Base-by-base conservation (phyloP, 1,140 invertebrate species). In the Bradysia coprophila region DNA sequence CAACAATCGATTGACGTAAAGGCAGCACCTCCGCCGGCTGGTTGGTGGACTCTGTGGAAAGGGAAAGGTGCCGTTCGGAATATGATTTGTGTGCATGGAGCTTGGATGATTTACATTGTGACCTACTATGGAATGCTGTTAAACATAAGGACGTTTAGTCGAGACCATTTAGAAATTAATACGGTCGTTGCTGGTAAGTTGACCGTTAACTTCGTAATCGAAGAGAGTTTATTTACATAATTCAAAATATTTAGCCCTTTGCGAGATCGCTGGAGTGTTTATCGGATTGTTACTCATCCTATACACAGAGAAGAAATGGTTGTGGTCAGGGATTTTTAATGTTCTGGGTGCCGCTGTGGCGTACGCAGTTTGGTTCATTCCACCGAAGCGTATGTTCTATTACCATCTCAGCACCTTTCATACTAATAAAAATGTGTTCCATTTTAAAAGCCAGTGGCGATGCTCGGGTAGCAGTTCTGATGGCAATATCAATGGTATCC, bases 71-170 rank as follows among this genome's bases (percentile, higher is more conserved):
- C 54, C 2, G 52, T 48, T 11, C 56, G 53, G 31, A 50, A 63
- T 45, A 39, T 39, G 38, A 31, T 63, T 13, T 51, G 56, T 0
- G 51, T 59, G 3, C 51, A 59, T 38, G 42, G 58, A 31, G 52
- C 57, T 1, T 49, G 55, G 48, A 52, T 58, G n/a, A 51, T 60
- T 16, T 62, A 56, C 34, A 53, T 61, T 11, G 62, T 59, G 16
- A 60, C 55, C 32, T 64, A 62, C 43, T 63, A 62, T 54, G 61
- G 60, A 31, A 59, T 61, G 49, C 37, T 64, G 39, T 45, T 64
- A 4, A 63, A 64, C 42, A 60, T 64, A 5, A 46, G 62, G 36
- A 56, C 58, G 4, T 63, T 63, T 46, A 61, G 62, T 5, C 42
- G 62, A 20, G 46, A 57, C 36, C 58, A 61, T 46, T 44, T 63